Evolutionary conservation across 2,888 invertebrate species (phyloP), one percentile per base, ranked within the genome.

Genomic region (Calliopum simillimum): DNA sequence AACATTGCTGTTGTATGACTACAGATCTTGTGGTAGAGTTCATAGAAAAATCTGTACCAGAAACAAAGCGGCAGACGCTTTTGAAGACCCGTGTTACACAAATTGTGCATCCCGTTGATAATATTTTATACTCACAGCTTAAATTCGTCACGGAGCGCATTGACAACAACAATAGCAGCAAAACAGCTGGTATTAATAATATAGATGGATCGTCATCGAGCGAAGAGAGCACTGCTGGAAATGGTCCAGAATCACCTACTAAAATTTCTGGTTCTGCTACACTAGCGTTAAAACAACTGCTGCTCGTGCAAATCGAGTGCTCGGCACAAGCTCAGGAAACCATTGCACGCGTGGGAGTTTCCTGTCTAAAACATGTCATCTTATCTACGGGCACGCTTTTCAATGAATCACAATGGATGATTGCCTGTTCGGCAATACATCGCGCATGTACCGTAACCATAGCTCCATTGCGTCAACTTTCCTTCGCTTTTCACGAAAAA

Each of bases 1-100:
- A 97, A 82, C 97, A 98, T 82, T 97, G 96, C 81, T 95, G 95
- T 80, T 97, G 98, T 11, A 91, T 97, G 86, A 94, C 96, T 13
- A 95, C 96, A 0, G 97, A 98, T 81, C 88, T 97, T 43, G 91
- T 97, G 46, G 97, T 97, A 0, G 92, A 95, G 79, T 95, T 95
- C 78, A 87, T 97, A 46, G 91, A 91, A 76, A 91, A 92, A 78
- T 89, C 95, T 47, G 88, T 89, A 65, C 79, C 80, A 8, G 84
- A 80, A 41, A 76, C 77, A 33, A 78, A 80, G 2, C 79, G 80
- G 5, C 71, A 82, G 33, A 61, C 70, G 41, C 77, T 77, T 0
- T 77, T 79, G 5, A 80, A 84, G 72, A 79, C 83, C 3, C 79
- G 82, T 2, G 75, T 85, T 11, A 81, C 86, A 1, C 83, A 84